Evolutionary conservation across 2,113 vertebrate species (phyloP), one percentile per base, ranked within the genome.

Genomic region (Ahaetulla prasina): DNA sequence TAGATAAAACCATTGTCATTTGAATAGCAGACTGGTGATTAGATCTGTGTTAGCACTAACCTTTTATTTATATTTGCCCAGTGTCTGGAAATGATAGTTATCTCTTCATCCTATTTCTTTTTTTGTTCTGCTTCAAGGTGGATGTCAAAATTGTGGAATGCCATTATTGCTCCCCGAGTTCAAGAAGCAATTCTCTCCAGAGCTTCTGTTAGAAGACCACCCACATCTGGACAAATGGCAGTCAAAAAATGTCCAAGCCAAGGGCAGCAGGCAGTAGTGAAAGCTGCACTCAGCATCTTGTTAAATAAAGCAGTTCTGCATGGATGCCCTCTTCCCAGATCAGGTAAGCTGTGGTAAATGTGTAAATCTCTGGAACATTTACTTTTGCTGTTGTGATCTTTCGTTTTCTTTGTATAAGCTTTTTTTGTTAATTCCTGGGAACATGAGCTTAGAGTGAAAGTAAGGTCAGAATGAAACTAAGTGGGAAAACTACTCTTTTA

Each of bases 231-330:
- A 90, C 97, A 95, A 93, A 96, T 96, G 95, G 94, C 95, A 93
- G 96, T 96, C 91, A 98, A 96, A 94, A 98, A 97, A 90, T 95
- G 90, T 90, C 98, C 98, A 30, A 99, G 98, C 85, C 97, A 98
- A 94, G 99, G 99, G 22, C 99, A 99, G 96, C 98, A 98, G 96
- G 98, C 98, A 2, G 98, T 99, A 94, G 98, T 99, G 68, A 99
- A 98, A 96, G 99, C 99, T 6, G 99, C 99, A 85, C 99, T 99
- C 96, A 99, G 98, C 96, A 99, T 99, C 97, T 96, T 99, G 96
- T 97, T 99, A 91, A 99, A 99, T 95, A 99, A 99, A 97, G 98
- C 99, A 3, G 97, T 99, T 91, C 96, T 99, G 85, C 98, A 97
- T 60, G 98, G 98, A 95, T 99, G 99, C 95, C 98, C 98, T 60